phyloP scores from a whole-genome alignment of 2,888 invertebrate species.

The Drosophila gaucha region DNA sequence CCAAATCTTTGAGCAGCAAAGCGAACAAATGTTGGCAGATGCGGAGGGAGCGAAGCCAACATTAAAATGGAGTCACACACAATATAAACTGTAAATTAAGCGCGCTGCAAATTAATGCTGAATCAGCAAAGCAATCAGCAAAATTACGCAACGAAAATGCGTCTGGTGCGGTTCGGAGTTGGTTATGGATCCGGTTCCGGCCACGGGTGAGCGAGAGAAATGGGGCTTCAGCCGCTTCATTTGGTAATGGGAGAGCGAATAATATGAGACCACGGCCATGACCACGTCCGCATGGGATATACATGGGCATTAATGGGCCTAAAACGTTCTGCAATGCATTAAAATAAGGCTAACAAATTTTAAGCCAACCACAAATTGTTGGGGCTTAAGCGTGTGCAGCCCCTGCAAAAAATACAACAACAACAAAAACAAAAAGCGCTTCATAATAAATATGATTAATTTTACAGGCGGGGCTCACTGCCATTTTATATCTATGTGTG shows the following conservation, averaged over 20 bases:
- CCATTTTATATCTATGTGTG: slow-evolving; percentile 8
- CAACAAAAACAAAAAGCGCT: slow-evolving; percentile 36
- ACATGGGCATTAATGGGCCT: slow-evolving; percentile 50
- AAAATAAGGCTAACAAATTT: slow-evolving; percentile 63
- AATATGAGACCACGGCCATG: slow-evolving; percentile 16
- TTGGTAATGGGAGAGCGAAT: slow-evolving; percentile 6
- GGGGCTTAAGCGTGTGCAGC: slow-evolving; percentile 49
- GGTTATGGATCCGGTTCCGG: slow-evolving; percentile 40
- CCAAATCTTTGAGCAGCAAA: not conserved
- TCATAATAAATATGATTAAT: slow-evolving; percentile 69
- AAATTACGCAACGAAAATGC: slow-evolving; percentile 52
- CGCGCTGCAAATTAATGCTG: slow-evolving; percentile 53
- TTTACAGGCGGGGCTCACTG: slow-evolving; percentile 37
- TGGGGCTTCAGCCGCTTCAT: not conserved
- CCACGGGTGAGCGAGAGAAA: not conserved
- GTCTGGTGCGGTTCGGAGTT: slow-evolving; percentile 32
- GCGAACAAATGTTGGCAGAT: too few species aligned
- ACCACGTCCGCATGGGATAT: slow-evolving; percentile 35
- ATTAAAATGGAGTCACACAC: not conserved
- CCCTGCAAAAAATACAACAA: slow-evolving; percentile 18
- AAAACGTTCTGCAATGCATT: slow-evolving; percentile 42
- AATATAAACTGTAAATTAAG: slow-evolving; percentile 40
- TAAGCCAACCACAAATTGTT: slow-evolving; percentile 68
- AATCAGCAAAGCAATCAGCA: slow-evolving; percentile 69
- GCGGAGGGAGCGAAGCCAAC: not conserved